Evolutionary conservation across 2,113 vertebrate genomes (phyloP).

Genomic region (Lynx canadensis): DNA sequence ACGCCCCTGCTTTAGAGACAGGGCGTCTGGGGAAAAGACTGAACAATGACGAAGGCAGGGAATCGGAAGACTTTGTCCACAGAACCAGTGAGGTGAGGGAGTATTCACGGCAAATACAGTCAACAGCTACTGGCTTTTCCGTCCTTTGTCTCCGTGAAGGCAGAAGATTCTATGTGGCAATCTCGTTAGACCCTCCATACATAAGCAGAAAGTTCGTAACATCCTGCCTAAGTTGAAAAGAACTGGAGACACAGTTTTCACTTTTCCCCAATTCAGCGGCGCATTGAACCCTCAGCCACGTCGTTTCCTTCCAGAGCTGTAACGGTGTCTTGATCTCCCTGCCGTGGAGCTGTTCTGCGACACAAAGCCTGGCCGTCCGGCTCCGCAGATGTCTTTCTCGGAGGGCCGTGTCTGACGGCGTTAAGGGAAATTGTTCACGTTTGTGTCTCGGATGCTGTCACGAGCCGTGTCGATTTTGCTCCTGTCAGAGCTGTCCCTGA

Average conservation of each 20-base stretch:
- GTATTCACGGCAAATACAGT: neutral
- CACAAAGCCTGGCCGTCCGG: neutral
- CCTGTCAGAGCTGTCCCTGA: neutral
- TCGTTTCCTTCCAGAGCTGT: constrained; percentile 50
- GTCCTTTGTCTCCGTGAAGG: neutral
- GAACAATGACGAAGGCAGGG: neutral
- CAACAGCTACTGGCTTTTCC: neutral
- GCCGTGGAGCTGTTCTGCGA: neutral
- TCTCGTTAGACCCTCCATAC: neutral
- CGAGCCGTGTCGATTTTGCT: constrained; percentile 28
- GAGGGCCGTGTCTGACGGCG: neutral
- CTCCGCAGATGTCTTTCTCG: neutral
- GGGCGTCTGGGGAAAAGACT: neutral
- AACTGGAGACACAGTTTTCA: constrained; percentile 54
- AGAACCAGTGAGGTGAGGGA: neutral
- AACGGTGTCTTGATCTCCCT: constrained; percentile 38
- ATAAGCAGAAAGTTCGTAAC: neutral
- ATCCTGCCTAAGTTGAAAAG: neutral
- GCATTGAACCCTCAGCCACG: constrained; percentile 13
- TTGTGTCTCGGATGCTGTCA: constrained; percentile 41
- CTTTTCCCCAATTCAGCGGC: constrained; percentile 17
- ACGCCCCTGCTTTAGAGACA: neutral
- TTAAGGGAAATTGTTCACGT: constrained; percentile 55
- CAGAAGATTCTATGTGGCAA: neutral
- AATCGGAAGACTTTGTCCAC: neutral